Evolutionary conservation across 2,888 invertebrate genomes (phyloP).

Genomic region (Sphaerophoria rueppellii): DNA sequence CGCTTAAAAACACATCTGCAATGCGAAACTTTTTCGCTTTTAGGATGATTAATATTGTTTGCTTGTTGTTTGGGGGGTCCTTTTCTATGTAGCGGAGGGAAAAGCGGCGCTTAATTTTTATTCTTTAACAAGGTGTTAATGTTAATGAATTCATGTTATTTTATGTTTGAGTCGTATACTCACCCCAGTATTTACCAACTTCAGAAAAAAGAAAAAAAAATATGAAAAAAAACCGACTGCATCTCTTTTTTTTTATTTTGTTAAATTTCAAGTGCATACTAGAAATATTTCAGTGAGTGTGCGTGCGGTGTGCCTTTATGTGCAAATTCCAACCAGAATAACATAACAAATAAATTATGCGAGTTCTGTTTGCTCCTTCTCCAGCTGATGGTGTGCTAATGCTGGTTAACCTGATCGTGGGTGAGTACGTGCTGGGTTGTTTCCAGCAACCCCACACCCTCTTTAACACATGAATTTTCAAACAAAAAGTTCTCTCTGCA

Average conservation of each 20-base stretch:
- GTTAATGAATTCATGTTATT: constrained; percentile 51
- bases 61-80: constrained; percentile 5
- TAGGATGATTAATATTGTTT: constrained; percentile 62
- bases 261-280: constrained; percentile 18
- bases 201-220: constrained; percentile 3
- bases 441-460: background rate
- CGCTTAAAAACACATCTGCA: constrained; percentile 51
- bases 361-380: constrained; percentile 43
- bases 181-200: background rate
- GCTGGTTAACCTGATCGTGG: constrained; percentile 18
- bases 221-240: constrained; percentile 20
- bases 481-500: constrained; percentile 49
- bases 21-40: constrained; percentile 68
- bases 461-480: constrained; percentile 48
- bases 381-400: constrained; percentile 16
- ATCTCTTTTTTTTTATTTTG: background rate
- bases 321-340: constrained; percentile 41
- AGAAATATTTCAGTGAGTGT: constrained; percentile 19
- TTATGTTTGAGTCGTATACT: constrained; percentile 12
- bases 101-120: constrained; percentile 1
- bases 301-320: background rate
- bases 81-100: background rate
- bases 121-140: constrained; percentile 58
- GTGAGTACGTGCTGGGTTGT: background rate
- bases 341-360: constrained; percentile 66